Base-by-base conservation (phyloP, 2,797 vertebrate species). In the Fundulus diaphanus region DNA sequence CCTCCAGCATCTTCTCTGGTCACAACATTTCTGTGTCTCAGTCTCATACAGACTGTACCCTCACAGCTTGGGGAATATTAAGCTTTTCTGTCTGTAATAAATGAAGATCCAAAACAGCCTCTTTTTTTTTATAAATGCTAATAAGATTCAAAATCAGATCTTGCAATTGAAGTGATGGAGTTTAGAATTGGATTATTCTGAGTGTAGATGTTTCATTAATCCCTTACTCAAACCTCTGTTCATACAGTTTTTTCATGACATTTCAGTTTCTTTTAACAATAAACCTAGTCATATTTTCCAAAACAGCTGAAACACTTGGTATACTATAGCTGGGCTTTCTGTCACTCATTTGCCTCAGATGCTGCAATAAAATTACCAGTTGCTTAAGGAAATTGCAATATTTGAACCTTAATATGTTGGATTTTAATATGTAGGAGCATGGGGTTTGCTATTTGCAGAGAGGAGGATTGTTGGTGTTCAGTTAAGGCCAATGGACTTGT, bases 1-100 rank as follows among this genome's bases (percentile, higher is more conserved):
- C 79, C 87, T 68, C 65, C 76, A 81, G 82, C 66, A 8, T 84
- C 67, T 88, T 84, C 74, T 82, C 78, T 83, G 82, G 85, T 89
- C 79, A 79, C 79, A 84, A 79, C 73, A 83, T 75, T 59, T 85
- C 63, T 70, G 74, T 68, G 40, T 84, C 75, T 76, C 74, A 15
- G 68, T 68, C 67, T 78, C 49, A 63, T 54, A 66, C 57, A 5
- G 27, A 79, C 75, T 81, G 67, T 70, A 82, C 69, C 63, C 71
- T 86, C 54, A 68, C 63, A 76, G 67, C 72, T 52, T 78, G 31
- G 81, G 67, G 13, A 8, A 13, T 79, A 66, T 31, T 20, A 27
- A 33, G 68, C 35, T 56, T 80, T 37, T 13, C 31, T 9, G 42
- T 73, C 68, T 46, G 44, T 40, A 46, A 46, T 68, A n/a, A 35